phyloP scores from a whole-genome alignment of 2,113 vertebrate genomes.

The Todiramphus chloris region DNA sequence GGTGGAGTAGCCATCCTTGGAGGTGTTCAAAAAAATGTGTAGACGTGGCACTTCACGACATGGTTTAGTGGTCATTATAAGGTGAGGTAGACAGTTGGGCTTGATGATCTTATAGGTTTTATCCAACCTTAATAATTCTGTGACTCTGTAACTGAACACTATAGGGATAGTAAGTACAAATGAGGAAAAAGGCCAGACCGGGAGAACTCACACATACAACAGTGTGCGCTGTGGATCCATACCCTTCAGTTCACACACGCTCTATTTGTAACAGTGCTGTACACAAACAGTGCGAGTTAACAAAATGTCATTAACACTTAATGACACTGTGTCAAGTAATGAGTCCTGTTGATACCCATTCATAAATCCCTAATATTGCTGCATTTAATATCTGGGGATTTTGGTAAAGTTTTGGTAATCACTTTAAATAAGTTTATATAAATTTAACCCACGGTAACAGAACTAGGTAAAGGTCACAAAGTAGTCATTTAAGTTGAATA shows the following conservation, averaged over 20 bases:
- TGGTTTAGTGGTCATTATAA: too few relatives aligned
- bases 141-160: background rate
- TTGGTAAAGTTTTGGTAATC: background rate
- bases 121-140: too few relatives aligned
- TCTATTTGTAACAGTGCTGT: background rate
- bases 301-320: background rate
- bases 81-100: too few relatives aligned
- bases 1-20: too few relatives aligned
- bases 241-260: background rate
- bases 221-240: background rate
- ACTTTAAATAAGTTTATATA: background rate
- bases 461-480: background rate
- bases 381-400: background rate
- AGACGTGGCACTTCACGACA: too few relatives aligned
- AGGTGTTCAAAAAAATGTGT: too few relatives aligned
- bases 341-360: background rate
- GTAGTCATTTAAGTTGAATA: background rate
- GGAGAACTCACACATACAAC: background rate
- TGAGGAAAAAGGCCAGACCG: background rate
- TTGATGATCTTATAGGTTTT: too few relatives aligned
- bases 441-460: background rate
- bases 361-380: background rate
- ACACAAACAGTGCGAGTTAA: background rate
- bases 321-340: background rate
- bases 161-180: background rate